phyloP scores from a whole-genome alignment of 2,113 vertebrate genomes.

The Hypomesus transpacificus region DNA sequence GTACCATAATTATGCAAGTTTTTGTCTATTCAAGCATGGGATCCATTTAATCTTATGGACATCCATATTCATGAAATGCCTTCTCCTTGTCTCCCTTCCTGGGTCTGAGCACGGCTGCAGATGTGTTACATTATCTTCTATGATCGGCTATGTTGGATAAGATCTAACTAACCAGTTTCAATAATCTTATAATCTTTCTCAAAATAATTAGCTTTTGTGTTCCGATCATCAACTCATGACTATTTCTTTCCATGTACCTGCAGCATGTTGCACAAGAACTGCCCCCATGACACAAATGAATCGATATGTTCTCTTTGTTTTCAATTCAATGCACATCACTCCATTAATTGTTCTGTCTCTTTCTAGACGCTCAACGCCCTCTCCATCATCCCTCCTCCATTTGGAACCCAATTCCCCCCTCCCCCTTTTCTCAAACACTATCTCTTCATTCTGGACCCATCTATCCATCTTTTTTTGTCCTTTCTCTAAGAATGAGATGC shows the following conservation, averaged over 20 bases:
- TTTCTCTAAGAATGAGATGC: constrained; percentile 65
- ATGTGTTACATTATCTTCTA: constrained; percentile 57
- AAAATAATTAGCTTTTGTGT: constrained; percentile 20
- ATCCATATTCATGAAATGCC: constrained; percentile 67
- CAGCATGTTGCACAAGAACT: constrained; percentile 35
- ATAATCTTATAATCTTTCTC: constrained; percentile 12
- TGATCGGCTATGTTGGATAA: constrained; percentile 43
- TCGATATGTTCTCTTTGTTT: constrained; percentile 60
- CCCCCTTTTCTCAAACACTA: constrained; percentile 22
- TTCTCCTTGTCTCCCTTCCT: constrained; percentile 47
- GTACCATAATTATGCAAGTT: constrained; percentile 46
- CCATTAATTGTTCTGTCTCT: constrained; percentile 65
- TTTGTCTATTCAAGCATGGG: constrained; percentile 52
- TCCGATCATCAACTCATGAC: constrained; percentile 32
- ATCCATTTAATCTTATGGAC: constrained; percentile 54
- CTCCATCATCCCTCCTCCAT: constrained; percentile 57
- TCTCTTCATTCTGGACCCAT: constrained; percentile 63
- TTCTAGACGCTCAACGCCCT: constrained; percentile 40
- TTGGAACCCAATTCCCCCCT: constrained; percentile 17
- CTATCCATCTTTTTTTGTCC: constrained; percentile 64
- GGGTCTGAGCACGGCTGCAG: constrained; percentile 37
- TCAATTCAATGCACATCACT: constrained; percentile 67
- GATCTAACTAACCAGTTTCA: constrained; percentile 38
- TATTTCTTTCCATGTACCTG: constrained; percentile 19
- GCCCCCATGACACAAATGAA: constrained; percentile 48